Percentiles rank a stretch among this genome's conserved stretches.
phyloP scores from a whole-genome alignment of 2,888 invertebrate genomes.

The Diaphora mendica region DNA sequence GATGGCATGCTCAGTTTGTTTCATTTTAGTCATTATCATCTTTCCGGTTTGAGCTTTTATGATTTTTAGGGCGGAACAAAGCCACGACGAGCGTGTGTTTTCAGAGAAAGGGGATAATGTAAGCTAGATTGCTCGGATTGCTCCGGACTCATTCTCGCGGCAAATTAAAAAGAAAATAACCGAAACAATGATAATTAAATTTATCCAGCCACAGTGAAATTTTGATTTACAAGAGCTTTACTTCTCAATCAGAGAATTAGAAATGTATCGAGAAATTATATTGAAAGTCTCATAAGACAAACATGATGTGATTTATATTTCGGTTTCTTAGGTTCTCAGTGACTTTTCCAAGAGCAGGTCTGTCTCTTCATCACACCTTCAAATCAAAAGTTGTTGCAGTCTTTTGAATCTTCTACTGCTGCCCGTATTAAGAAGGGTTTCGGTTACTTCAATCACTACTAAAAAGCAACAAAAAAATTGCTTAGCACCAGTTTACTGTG shows the following conservation, averaged over 20 bases:
- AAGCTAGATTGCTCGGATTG: slow-evolving; percentile 9
- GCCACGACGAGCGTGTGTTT: slow-evolving; percentile 10
- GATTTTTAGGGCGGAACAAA: slow-evolving; percentile 26
- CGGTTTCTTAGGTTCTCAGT: neutral
- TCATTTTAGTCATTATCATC: slow-evolving; percentile 33
- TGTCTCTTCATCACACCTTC: too few relatives aligned
- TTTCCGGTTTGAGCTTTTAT: slow-evolving; percentile 30
- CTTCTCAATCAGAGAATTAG: neutral
- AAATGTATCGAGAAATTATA: neutral
- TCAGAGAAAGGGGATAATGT: slow-evolving; percentile 10
- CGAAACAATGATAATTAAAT: neutral
- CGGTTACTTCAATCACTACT: too few relatives aligned
- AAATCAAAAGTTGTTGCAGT: too few relatives aligned
- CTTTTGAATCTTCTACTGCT: too few relatives aligned
- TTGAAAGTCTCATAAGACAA: neutral
- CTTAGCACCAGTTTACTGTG: too few relatives aligned
- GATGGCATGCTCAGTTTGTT: slow-evolving; percentile 28
- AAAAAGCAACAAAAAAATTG: too few relatives aligned
- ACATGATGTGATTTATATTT: neutral
- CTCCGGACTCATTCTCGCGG: neutral
- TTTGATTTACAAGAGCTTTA: neutral
- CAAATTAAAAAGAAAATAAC: slow-evolving; percentile 1
- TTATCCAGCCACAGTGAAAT: neutral
- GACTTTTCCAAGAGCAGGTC: neutral
- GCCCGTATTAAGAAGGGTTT: too few relatives aligned